Evolutionary conservation across 2,888 invertebrate species (phyloP).

Genomic region (Drepana falcataria): DNA sequence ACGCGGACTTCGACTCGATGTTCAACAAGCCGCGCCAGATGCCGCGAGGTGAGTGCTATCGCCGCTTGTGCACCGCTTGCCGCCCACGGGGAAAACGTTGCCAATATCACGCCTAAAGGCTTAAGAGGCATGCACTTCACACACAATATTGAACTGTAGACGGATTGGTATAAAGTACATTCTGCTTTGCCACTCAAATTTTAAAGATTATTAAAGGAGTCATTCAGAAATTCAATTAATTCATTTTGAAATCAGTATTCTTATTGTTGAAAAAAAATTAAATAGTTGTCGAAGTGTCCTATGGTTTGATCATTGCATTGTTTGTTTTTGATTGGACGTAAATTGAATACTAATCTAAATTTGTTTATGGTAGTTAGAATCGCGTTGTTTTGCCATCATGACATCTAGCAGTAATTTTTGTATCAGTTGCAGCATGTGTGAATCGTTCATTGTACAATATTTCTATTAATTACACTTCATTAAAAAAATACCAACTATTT

Average conservation of each 20-base stretch:
- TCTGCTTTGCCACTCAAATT: not conserved
- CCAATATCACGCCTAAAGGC: conserved; percentile 37
- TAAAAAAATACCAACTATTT: too few relatives aligned
- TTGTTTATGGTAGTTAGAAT: not conserved
- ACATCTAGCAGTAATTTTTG: not conserved
- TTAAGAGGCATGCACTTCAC: conserved; percentile 16
- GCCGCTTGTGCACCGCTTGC: conserved; percentile 33
- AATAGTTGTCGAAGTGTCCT: not conserved
- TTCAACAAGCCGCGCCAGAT: conserved; percentile 79
- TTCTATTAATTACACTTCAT: not conserved
- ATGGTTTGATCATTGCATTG: not conserved
- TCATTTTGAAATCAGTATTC: too few relatives aligned
- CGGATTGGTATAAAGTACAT: not conserved
- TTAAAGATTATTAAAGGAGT: too few relatives aligned
- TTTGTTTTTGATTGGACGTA: not conserved
- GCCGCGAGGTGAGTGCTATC: conserved; percentile 82
- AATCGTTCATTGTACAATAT: conserved; percentile 1
- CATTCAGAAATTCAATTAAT: too few relatives aligned
- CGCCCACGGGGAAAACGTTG: conserved; percentile 61
- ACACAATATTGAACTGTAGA: not conserved
- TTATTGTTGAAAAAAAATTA: too few relatives aligned
- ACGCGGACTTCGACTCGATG: conserved; percentile 85
- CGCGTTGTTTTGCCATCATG: not conserved
- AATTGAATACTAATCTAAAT: not conserved
- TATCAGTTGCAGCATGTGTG: not conserved